Evolutionary conservation across 2,113 vertebrate genomes (phyloP).

Genomic region (Melanocharis versteri): DNA sequence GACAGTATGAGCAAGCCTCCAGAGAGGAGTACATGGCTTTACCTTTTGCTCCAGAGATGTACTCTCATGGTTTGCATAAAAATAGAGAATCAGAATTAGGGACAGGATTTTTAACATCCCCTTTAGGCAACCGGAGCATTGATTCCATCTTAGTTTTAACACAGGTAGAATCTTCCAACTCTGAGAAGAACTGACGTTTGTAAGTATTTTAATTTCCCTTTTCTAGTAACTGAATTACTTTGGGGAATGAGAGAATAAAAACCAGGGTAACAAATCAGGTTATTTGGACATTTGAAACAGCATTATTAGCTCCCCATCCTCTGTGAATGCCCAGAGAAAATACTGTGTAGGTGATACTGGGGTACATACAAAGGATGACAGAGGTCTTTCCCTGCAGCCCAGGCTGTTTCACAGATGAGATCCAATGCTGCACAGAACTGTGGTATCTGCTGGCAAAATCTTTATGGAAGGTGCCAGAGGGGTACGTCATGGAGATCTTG

Average conservation of each 20-base stretch:
- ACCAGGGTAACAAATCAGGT: neutral
- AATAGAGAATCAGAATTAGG: neutral
- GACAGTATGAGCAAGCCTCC: neutral
- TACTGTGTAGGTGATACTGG: neutral
- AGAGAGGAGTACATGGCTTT: neutral
- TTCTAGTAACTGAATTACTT: neutral
- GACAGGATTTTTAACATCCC: neutral
- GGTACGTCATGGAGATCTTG: neutral
- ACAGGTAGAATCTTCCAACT: neutral
- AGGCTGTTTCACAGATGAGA: neutral
- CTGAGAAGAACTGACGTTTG: neutral
- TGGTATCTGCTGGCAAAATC: neutral
- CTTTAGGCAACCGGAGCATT: neutral
- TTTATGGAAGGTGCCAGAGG: neutral
- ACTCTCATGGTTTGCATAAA: neutral
- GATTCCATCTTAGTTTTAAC: neutral
- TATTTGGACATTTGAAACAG: neutral
- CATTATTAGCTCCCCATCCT: neutral
- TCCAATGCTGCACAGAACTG: neutral
- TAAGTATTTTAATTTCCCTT: neutral
- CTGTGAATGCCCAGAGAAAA: neutral
- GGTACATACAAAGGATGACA: neutral
- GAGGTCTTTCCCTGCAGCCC: neutral
- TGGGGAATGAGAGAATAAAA: neutral
- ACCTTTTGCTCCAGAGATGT: neutral